Conservation (phyloP, 2,797 vertebrate genomes). For the Florisuga fusca region DNA sequence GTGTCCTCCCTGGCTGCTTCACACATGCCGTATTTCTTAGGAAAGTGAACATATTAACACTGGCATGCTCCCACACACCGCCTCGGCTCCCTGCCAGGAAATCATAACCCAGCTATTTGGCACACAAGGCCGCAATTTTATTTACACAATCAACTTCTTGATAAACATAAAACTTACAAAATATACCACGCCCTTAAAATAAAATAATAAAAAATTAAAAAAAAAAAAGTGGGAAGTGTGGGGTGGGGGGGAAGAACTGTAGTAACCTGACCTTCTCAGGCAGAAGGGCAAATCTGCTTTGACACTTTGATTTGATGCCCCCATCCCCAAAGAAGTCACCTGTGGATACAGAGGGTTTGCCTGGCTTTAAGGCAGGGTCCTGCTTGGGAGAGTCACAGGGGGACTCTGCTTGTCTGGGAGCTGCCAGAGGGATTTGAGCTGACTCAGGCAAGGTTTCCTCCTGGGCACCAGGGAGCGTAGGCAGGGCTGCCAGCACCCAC, state of each 20-base stretch:
- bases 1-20: constrained; percentile 65
- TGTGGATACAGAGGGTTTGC: neutral
- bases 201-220: neutral
- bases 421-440: neutral
- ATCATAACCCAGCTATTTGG: constrained; percentile 60
- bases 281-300: constrained; percentile 15
- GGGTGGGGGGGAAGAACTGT: neutral
- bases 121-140: constrained; percentile 59
- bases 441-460: neutral
- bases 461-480: neutral
- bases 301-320: neutral
- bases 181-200: constrained; percentile 43
- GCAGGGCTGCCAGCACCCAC: neutral
- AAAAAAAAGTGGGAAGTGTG: neutral
- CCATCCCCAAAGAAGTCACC: neutral
- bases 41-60: constrained; percentile 71
- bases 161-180: constrained; percentile 70
- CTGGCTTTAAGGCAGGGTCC: neutral
- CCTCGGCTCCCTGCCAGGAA: constrained; percentile 64
- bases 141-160: constrained; percentile 71
- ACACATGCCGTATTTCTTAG: constrained; percentile 68
- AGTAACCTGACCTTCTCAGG: neutral
- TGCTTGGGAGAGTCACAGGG: rapidly evolving
- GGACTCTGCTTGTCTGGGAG: neutral
- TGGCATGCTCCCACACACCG: constrained; percentile 69